Evolutionary conservation across 2,888 invertebrate species (phyloP).

Genomic region (Athalia circularis): DNA sequence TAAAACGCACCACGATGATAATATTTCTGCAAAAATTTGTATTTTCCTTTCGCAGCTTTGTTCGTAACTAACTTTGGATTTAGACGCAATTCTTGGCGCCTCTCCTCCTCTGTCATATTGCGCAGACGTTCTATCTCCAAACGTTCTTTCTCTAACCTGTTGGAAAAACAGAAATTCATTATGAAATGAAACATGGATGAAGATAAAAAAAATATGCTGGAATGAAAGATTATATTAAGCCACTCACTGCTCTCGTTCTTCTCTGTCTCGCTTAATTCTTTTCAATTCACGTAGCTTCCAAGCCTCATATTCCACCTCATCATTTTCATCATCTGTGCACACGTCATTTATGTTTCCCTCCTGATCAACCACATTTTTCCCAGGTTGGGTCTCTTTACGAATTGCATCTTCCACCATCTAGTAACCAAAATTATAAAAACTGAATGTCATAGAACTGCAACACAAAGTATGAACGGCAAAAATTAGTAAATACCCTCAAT

Average conservation of each 20-base stretch:
- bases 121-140: slow-evolving; percentile 92
- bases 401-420: slow-evolving; percentile 92
- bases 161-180: slow-evolving; percentile 59
- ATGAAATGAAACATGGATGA: slow-evolving; percentile 4
- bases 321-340: slow-evolving; percentile 96
- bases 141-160: slow-evolving; percentile 89
- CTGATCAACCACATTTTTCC: slow-evolving; percentile 78
- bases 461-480: not conserved
- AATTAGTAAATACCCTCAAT: slow-evolving; percentile 77
- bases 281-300: slow-evolving; percentile 99
- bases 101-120: slow-evolving; percentile 97
- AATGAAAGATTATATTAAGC: slow-evolving; percentile 11
- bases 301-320: slow-evolving; percentile 96
- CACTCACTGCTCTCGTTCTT: slow-evolving; percentile 93
- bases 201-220: not conserved
- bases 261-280: slow-evolving; percentile 96
- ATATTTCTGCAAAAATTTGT: slow-evolving; percentile 99
- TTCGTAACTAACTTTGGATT: slow-evolving; percentile 97
- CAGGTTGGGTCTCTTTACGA: slow-evolving; percentile 83
- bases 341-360: slow-evolving; percentile 90
- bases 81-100: slow-evolving; percentile 89
- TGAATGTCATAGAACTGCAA: not conserved
- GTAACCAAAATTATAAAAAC: slow-evolving; percentile 45
- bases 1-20: slow-evolving; percentile 99
- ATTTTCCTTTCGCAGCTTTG: slow-evolving; percentile 97